Evolutionary conservation across 2,113 vertebrate genomes (phyloP), one percentile per base, ranked within the genome.

Genomic region (Stomatorhinus ivindoensis): DNA sequence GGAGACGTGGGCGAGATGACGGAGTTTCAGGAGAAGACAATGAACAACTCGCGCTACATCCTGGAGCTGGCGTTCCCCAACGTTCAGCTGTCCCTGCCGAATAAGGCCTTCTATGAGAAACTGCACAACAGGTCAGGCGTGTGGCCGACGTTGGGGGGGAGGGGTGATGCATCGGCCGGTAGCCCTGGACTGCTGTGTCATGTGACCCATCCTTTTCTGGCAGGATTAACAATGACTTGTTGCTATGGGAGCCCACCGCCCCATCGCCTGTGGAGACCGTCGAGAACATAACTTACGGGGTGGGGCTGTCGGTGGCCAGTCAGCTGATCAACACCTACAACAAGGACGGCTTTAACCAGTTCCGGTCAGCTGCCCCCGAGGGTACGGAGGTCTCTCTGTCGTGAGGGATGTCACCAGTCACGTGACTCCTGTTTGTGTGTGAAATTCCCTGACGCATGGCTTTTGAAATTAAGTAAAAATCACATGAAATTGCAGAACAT

Each of bases 211-310:
- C 21, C n/a, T 92, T 51, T 94, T 91, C 91, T 94, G 91, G 19
- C 93, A 99, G 98, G 93, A 97, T 99, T 94, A 99, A 98, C 93
- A 99, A 99, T 92, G 98, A 99, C 92, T 94, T 99, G 91, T 92
- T 99, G 35, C 95, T 99, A 4, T 99, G 98, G 98, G 98, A 99
- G 92, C 98, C 98, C 80, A 99, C 98, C 42, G 98, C 98, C 90
- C 98, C 98, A 4, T 99, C 98, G 86, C 98, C 98, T 21, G 98
- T 99, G 90, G 98, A 99, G 95, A 99, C 98, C 0, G 96, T 98
- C 90, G 98, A 99, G 92, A 98, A 95, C 92, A 96, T 99, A 94
- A 98, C 98, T 1, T 99, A 98, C 0, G 98, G 98, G 80, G 95
- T 97, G 76, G 97, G 98, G 39, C 97, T 99, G 5, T 99, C 98